Evolutionary conservation across 1,140 invertebrate species (phyloP), one percentile per base, ranked within the genome.

Genomic region (Zaprionus nigranus): DNA sequence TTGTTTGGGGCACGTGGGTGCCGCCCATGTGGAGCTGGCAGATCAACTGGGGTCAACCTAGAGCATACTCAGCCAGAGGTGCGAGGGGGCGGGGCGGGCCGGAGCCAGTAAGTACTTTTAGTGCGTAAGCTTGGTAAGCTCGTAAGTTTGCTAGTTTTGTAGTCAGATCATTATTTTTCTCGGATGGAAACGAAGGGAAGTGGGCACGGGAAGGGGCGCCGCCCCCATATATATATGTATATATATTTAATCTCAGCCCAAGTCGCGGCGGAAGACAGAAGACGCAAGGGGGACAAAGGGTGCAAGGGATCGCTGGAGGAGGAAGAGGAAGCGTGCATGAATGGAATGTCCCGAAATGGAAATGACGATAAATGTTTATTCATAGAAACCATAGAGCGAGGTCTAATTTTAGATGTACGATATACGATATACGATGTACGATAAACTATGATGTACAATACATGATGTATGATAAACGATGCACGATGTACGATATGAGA

Each of bases 21-120:
- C n/a, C n/a, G 46, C 46, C 46, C 46, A 51, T 51, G 46, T 7
- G 22, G 46, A 46, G 40, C 6, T 46, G 40, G 40, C n/a, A 46
- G 24, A 28, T 26, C n/a, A 1, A n/a, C 24, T 20, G 12, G 56
- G n/a, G 3, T 17, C 17, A 17, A 22, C 6, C 22, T 1, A 5
- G 53, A 26, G 15, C 11, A 22, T 6, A 2, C 13, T 12, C 26
- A 20, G 3, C 3, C 15, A 15, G 20, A 38, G 17, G 53, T 5
- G 22, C n/a, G 9, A 3, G 46, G 22, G 15, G 20, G 36, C 20
- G 26, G 56, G 74, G 20, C 20, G 17, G 17, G 17, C 59, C 67
- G 72, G 49, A 77, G 69, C 66, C 69, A 85, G 66, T 56, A 84
- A 81, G 81, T 85, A 84, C 82, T 84, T 84, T 72, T 85, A 84